Evolutionary conservation across 2,113 vertebrate species (phyloP).

Genomic region (Amia ocellicauda): DNA sequence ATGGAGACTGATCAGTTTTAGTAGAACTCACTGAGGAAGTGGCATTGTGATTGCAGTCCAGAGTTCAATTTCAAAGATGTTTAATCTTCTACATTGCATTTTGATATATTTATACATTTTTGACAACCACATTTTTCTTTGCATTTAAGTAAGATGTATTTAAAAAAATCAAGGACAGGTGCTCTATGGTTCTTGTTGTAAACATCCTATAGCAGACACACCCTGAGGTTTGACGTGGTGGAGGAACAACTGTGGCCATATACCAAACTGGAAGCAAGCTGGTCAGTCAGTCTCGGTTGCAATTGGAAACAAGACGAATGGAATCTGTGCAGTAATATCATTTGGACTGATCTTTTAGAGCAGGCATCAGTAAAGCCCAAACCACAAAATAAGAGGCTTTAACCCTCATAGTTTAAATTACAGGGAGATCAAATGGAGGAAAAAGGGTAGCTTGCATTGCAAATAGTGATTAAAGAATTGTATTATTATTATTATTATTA

Average conservation of each 20-base stretch:
- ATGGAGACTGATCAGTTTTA: no score
- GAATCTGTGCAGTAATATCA: not conserved
- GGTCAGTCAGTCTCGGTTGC: conserved; percentile 30
- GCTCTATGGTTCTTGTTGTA: conserved; percentile 44
- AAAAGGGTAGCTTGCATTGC: conserved; percentile 57
- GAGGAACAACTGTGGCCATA: conserved; percentile 40
- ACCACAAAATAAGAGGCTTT: conserved; percentile 68
- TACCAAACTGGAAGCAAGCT: conserved; percentile 43
- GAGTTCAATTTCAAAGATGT: no score
- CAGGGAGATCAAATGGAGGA: conserved; percentile 42
- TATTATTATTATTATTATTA: conserved; percentile 43
- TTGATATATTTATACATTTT: no score
- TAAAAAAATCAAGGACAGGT: conserved; percentile 57
- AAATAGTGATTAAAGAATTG: conserved; percentile 54
- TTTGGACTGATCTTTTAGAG: conserved; percentile 36
- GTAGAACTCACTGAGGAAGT: no score
- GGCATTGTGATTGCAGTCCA: no score
- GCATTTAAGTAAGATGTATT: conserved; percentile 20
- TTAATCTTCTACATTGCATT: no score
- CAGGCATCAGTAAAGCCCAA: conserved; percentile 50
- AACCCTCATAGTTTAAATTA: conserved; percentile 43
- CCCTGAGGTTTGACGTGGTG: conserved; percentile 34
- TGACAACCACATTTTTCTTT: no score
- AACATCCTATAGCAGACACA: conserved; percentile 34
- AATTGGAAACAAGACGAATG: no score